Evolutionary conservation across 2,113 vertebrate genomes (phyloP), one percentile per base, ranked within the genome.

Genomic region (Sylvilagus bachmani): DNA sequence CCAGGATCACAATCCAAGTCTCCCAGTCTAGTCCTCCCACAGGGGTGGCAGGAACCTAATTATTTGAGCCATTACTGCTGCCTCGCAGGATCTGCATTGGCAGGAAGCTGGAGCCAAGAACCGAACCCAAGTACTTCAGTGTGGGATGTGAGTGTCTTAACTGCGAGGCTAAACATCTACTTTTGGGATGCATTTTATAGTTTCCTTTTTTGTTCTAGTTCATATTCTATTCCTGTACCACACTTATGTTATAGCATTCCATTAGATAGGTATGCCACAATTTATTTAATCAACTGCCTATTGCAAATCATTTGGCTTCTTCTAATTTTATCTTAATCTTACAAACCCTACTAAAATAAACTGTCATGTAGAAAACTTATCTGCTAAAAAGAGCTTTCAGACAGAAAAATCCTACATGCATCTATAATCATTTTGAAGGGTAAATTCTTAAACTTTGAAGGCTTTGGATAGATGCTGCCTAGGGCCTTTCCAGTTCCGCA

Each of bases 271-370:
- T 66, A 61, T 83, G 44, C n/a, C 8, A 16, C 77, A 89, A 77
- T 89, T 88, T 74, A 89, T 70, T 78, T 84, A 84, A 36, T 64
- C 71, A 77, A 14, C 17, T 53, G 49, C 36, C 36, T 75, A 19
- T 53, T 77, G 31, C 70, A 77, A 78, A 62, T 90, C 71, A 85
- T 53, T 89, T 84, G 69, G 12, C 51, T 83, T 62, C 51, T 69
- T 94, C 78, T 89, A 61, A 88, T 83, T 84, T 82, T 89, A 77
- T 31, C 80, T 85, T 79, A 85, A 62, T 53, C 86, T 61, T 89
- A 74, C 74, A 88, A 93, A 82, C 67, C 58, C 51, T 82, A 9
- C 17, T 70, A 85, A 90, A 84, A 70, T 84, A 49, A 94, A 78
- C 5, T 29, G 77, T 51, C 31, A 70, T 51, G 10, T 21, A 51